Evolutionary conservation across 2,888 invertebrate genomes (phyloP).

Genomic region (Tipula helvola): DNA sequence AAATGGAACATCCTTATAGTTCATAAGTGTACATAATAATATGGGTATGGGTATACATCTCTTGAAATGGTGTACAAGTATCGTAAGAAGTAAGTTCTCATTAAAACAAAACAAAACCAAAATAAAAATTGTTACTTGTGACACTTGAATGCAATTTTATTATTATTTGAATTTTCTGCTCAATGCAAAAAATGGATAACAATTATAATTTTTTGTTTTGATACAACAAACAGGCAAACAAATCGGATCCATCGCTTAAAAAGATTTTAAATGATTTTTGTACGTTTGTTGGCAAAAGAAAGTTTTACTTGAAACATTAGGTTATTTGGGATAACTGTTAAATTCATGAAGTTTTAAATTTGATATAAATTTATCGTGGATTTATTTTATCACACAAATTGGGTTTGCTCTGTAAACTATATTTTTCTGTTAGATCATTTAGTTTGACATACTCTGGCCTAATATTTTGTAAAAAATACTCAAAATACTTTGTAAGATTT

Average conservation of each 20-base stretch:
- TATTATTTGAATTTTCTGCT: neutral
- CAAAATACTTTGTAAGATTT: too few relatives aligned
- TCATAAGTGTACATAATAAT: neutral
- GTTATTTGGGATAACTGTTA: too few relatives aligned
- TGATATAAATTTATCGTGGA: too few relatives aligned
- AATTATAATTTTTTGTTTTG: neutral
- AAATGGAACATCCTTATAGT: neutral
- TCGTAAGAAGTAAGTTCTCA: neutral
- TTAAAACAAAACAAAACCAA: neutral
- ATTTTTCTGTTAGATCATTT: too few relatives aligned
- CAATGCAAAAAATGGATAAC: neutral
- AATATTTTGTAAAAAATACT: too few relatives aligned
- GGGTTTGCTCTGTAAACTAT: too few relatives aligned
- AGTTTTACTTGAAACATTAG: too few relatives aligned
- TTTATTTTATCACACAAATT: too few relatives aligned
- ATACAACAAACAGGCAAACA: neutral
- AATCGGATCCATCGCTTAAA: neutral
- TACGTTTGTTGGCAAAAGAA: neutral
- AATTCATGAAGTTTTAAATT: too few relatives aligned
- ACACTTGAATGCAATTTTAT: neutral
- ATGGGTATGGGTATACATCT: neutral
- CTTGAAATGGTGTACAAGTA: neutral
- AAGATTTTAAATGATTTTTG: neutral
- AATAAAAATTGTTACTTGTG: neutral
- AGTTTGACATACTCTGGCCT: too few relatives aligned